phyloP scores from a whole-genome alignment of 2,888 invertebrate genomes.

The Adelognathus sp. region DNA sequence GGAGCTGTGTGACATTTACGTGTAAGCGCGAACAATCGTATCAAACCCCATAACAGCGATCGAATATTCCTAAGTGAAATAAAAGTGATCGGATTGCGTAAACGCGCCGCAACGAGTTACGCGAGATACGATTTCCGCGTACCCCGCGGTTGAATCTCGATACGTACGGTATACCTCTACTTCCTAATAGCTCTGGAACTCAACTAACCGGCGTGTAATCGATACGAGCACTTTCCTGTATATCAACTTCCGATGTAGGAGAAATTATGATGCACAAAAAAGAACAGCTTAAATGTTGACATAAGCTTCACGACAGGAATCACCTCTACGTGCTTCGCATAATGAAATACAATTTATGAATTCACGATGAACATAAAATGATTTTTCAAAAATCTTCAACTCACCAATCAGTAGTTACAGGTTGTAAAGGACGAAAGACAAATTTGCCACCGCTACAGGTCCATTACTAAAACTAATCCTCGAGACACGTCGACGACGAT shows the following conservation, averaged over 20 bases:
- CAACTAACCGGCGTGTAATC: constrained; percentile 39
- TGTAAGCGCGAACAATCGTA: too few species aligned
- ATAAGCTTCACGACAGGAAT: too few species aligned
- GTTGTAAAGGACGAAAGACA: constrained; percentile 3
- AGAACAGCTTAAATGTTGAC: too few species aligned
- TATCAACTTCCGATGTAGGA: constrained; percentile 2
- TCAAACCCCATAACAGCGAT: too few species aligned
- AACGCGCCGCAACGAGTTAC: constrained; percentile 23
- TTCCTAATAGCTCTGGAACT: constrained; percentile 48
- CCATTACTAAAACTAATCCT: constrained; percentile 54
- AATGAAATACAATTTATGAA: too few species aligned
- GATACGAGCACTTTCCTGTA: constrained; percentile 14
- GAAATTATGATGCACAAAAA: constrained; percentile 2
- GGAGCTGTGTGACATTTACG: too few species aligned
- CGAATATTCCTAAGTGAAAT: background rate
- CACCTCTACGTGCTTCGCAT: too few species aligned
- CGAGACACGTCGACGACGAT: constrained; percentile 22
- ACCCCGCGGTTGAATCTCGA: constrained; percentile 57
- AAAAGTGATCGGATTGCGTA: constrained; percentile 37
- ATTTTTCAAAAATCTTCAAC: constrained; percentile 16
- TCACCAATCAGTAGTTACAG: constrained; percentile 40
- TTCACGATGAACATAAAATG: too few species aligned
- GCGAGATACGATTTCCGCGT: constrained; percentile 55
- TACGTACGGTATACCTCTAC: constrained; percentile 34
- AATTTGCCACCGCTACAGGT: constrained; percentile 36